These are phyloP conservation scores for Rotaria magnacalcarata DNA, from an alignment of 2,888 invertebrate species.

Conservation along the genomic window DNA sequence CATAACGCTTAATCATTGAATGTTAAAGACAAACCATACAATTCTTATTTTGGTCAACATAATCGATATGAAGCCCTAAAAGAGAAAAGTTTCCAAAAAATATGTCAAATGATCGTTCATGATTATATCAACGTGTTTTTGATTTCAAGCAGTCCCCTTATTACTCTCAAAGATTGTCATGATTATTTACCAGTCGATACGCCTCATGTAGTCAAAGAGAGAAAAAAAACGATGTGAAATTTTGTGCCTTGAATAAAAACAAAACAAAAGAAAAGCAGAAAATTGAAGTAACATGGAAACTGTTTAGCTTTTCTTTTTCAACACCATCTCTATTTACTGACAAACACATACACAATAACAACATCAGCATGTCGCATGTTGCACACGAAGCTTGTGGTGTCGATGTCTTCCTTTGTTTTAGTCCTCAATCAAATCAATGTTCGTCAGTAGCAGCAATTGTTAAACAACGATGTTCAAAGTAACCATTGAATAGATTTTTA, in stretches of 20 bases:
- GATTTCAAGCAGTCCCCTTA: neutral
- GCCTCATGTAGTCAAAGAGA: neutral
- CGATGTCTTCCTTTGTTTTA: constrained; percentile 34
- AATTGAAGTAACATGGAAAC: neutral
- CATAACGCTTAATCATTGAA: neutral
- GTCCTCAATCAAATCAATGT: neutral
- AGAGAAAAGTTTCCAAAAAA: too few relatives aligned
- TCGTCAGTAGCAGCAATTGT: neutral
- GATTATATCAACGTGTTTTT: neutral
- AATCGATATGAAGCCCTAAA: neutral
- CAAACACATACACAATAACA: neutral
- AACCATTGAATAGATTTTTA: neutral
- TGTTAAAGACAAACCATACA: neutral
- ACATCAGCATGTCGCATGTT: constrained; percentile 8
- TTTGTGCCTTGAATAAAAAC: neutral
- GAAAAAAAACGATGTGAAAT: neutral
- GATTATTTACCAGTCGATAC: neutral
- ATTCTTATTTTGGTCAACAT: neutral
- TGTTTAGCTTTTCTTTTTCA: neutral
- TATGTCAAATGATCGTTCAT: neutral
- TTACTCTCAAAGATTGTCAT: neutral
- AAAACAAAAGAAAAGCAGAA: neutral
- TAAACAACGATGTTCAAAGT: constrained; percentile 18
- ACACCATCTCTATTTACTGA: neutral
- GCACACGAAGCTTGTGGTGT: constrained; percentile 27